These are phyloP conservation scores for Adineta ricciae DNA, from an alignment of 2,888 invertebrate genomes.

Conservation along the genomic window DNA sequence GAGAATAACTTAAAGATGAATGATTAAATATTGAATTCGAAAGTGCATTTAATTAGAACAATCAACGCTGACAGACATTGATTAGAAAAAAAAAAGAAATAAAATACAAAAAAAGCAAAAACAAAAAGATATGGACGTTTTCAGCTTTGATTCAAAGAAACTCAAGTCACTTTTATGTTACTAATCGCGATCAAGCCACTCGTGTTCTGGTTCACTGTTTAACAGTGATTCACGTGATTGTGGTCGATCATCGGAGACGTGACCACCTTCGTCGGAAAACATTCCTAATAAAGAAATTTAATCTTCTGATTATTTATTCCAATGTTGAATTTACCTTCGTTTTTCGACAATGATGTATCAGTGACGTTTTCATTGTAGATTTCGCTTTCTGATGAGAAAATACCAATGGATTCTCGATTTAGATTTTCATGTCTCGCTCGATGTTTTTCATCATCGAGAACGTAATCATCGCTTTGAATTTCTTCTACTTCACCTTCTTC, in stretches of 20 bases:
- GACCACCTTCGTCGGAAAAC: conserved; percentile 15
- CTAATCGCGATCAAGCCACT: background rate
- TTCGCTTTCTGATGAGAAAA: conserved; percentile 9
- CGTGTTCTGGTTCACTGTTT: background rate
- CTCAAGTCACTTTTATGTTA: background rate
- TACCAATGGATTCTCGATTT: background rate
- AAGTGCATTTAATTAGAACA: background rate
- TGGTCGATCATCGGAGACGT: conserved; percentile 18
- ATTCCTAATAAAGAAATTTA: background rate
- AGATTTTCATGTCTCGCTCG: background rate
- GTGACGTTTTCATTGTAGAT: background rate
- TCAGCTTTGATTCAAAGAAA: background rate
- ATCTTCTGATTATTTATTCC: background rate
- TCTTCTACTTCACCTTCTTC: conserved; percentile 21
- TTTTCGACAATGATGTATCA: background rate
- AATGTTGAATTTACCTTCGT: background rate
- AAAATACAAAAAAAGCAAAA: background rate
- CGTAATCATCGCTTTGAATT: background rate
- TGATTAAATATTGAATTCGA: background rate
- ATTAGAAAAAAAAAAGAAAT: background rate
- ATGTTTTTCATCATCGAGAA: conserved; percentile 15
- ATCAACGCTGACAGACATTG: background rate
- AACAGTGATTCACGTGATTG: background rate
- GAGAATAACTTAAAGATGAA: background rate
- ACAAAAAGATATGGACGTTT: background rate